Evolutionary conservation across 2,113 vertebrate species (phyloP), one percentile per base, ranked within the genome.

Genomic region (Galeopterus variegatus): DNA sequence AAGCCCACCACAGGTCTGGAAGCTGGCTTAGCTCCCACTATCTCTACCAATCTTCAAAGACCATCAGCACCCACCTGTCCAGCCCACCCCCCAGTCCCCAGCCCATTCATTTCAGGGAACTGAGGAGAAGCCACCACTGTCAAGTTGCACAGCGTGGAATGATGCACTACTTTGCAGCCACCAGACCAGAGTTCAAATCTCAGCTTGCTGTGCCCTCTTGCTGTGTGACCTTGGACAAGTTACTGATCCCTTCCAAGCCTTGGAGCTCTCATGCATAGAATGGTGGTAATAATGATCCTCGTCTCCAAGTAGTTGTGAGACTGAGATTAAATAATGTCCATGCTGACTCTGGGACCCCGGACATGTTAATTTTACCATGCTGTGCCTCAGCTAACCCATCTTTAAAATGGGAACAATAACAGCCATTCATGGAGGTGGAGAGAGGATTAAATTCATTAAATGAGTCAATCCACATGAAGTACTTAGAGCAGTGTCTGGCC

Each of bases 391-490:
- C 21, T 26, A 89, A 28, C 48, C 45, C n/a, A 31, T 86, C 91
- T 95, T 86, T 93, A 93, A 96, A 90, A 90, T 93, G 83, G 79
- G 58, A 77, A 65, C 26, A 19, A 54, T 26, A 56, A 70, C n/a
- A 67, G 23, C 65, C 89, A 14, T 19, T 65, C 33, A 45, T 0
- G 23, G 52, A 90, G 64, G 45, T 41, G 13, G 24, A 58, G 18
- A 23, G 64, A 93, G 45, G 50, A 92, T 91, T 62, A 64, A 73
- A 83, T 28, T 54, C 76, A 56, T n/a, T 41, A 94, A 76, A 50
- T 65, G 31, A 93, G 56, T 69, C 69, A 41, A 48, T 48, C 36
- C 18, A 76, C 13, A 64, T 8, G 26, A 79, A 95, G 41, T 19
- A 18, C 33, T 56, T 80, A 50, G 18, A 91, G 82, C 83, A 65